Evolutionary conservation across 2,113 vertebrate genomes (phyloP).

Genomic region (Scatophagus argus): DNA sequence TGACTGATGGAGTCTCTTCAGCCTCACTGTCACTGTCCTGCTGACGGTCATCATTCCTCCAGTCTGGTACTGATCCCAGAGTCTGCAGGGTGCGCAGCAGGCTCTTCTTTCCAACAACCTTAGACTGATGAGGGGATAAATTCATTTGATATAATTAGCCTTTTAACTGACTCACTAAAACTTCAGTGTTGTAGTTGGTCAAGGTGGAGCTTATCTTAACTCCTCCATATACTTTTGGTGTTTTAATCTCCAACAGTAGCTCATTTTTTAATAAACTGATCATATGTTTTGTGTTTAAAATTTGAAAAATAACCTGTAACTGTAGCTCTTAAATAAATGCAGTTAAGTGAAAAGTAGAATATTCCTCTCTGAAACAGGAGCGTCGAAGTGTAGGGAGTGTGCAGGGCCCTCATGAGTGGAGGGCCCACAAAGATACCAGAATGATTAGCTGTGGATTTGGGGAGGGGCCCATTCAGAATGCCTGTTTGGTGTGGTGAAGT

Average conservation of each 20-base stretch:
- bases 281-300: background rate
- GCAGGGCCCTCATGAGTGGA: too few species aligned
- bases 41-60: slow-evolving; percentile 55
- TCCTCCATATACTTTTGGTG: background rate
- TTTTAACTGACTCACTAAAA: background rate
- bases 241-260: background rate
- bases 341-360: background rate
- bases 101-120: slow-evolving; percentile 77
- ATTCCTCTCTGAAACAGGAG: background rate
- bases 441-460: too few species aligned
- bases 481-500: too few species aligned
- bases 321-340: background rate
- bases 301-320: background rate
- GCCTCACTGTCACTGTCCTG: slow-evolving; percentile 67
- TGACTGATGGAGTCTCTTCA: slow-evolving; percentile 30
- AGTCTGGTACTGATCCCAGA: slow-evolving; percentile 78
- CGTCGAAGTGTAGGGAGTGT: too few species aligned
- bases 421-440: too few species aligned
- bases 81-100: slow-evolving; percentile 82
- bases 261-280: too few species aligned
- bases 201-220: background rate
- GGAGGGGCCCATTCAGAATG: too few species aligned
- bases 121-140: slow-evolving; percentile 40
- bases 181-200: background rate
- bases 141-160: background rate